These are phyloP conservation scores for Orthosia gracilis DNA, from an alignment of 2,888 invertebrate species.

Conservation along the genomic window DNA sequence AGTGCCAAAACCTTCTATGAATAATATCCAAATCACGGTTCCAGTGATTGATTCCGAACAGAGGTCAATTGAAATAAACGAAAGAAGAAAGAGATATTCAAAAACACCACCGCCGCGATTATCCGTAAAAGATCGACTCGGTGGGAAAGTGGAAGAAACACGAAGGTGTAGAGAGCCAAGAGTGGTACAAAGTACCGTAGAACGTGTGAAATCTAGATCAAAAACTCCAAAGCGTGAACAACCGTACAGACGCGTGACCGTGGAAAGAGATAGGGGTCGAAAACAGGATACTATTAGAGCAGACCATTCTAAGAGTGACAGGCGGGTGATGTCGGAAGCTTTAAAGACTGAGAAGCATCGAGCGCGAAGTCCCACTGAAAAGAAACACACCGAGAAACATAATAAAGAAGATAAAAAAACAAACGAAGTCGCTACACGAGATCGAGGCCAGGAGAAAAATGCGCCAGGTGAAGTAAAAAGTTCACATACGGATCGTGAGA, in stretches of 20 bases:
- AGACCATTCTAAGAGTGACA: conserved; percentile 77
- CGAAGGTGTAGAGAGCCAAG: conserved; percentile 89
- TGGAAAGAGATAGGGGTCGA: conserved; percentile 85
- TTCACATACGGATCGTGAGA: conserved; percentile 83
- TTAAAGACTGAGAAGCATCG: conserved; percentile 76
- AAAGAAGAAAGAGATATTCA: conserved; percentile 84
- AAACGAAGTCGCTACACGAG: conserved; percentile 58
- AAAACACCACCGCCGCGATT: conserved; percentile 92
- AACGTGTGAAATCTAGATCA: conserved; percentile 90
- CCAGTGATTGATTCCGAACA: conserved; percentile 86
- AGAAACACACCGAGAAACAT: conserved; percentile 76
- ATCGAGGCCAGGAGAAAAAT: conserved; percentile 72
- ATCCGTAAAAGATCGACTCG: conserved; percentile 95
- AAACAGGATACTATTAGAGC: conserved; percentile 79
- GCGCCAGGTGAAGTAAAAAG: conserved; percentile 68
- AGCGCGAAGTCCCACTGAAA: conserved; percentile 75
- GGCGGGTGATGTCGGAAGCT: conserved; percentile 75
- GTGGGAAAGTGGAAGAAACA: conserved; percentile 93
- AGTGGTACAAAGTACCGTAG: conserved; percentile 90
- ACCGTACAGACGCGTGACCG: conserved; percentile 88
- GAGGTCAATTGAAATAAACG: conserved; percentile 87
- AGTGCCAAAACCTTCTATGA: conserved; percentile 80
- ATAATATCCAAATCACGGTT: conserved; percentile 91
- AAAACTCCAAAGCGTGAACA: conserved; percentile 89
- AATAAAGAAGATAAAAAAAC: conserved; percentile 76